Conservation (phyloP, 2,888 invertebrate species). For the Brachylomia viminalis region DNA sequence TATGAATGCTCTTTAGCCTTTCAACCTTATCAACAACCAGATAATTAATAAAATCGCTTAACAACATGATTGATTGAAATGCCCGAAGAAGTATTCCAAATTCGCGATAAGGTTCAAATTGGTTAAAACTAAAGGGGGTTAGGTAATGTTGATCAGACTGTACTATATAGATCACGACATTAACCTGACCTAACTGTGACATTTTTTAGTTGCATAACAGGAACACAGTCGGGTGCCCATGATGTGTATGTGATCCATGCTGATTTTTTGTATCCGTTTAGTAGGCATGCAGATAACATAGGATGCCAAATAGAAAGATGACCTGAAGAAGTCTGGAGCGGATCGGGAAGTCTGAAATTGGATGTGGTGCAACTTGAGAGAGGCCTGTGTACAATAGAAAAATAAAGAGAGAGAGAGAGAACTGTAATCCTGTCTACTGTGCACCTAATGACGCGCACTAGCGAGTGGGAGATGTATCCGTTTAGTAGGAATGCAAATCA, state of each 20-base stretch:
- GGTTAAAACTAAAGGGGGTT: too few species aligned
- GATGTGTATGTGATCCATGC: not conserved
- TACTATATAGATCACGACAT: too few species aligned
- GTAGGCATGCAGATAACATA: not conserved
- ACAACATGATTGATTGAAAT: too few species aligned
- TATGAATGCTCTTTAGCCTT: too few species aligned
- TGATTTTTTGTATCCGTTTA: too few species aligned
- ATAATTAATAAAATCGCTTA: too few species aligned
- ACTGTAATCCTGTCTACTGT: not conserved
- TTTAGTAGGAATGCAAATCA: not conserved
- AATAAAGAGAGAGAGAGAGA: not conserved
- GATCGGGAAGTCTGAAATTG: not conserved
- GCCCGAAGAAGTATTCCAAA: too few species aligned
- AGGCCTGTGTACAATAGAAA: not conserved
- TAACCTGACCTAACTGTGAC: too few species aligned
- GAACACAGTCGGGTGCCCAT: not conserved
- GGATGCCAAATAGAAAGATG: not conserved
- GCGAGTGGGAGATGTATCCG: not conserved
- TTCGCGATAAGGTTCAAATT: too few species aligned
- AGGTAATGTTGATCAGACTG: too few species aligned
- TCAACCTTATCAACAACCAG: too few species aligned
- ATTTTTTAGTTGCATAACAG: constrained; percentile 11
- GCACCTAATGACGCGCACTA: not conserved
- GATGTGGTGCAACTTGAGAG: not conserved
- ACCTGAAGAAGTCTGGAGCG: not conserved